These are phyloP conservation scores for Papilio helenus DNA, from an alignment of 1,140 invertebrate genomes.

Conservation along the genomic window DNA sequence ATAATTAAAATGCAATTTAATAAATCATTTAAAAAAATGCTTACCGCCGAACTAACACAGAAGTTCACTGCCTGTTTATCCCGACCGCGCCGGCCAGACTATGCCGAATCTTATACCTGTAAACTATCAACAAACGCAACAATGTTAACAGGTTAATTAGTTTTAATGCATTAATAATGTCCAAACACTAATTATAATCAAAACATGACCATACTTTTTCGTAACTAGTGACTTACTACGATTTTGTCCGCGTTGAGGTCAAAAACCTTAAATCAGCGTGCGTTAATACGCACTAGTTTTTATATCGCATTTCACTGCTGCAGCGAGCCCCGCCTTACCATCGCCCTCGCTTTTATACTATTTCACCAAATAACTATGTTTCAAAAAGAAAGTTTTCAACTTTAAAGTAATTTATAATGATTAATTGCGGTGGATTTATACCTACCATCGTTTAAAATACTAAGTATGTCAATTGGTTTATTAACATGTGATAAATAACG, in stretches of 20 bases:
- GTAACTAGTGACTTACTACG: not conserved
- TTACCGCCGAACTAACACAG: not conserved
- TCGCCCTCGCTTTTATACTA: not conserved
- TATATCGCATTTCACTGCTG: not conserved
- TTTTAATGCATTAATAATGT: constrained; percentile 6
- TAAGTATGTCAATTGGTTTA: not conserved
- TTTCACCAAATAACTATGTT: not conserved
- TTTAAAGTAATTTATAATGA: not conserved
- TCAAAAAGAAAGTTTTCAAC: not conserved
- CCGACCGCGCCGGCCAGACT: not conserved
- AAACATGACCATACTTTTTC: not conserved
- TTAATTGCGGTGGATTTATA: not conserved
- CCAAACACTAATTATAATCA: not conserved
- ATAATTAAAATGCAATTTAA: not conserved
- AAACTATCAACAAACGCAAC: not conserved
- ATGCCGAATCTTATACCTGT: not conserved
- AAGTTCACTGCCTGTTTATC: not conserved
- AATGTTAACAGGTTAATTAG: not conserved
- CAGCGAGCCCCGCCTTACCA: not conserved
- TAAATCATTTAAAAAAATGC: not conserved
- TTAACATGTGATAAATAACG: not conserved
- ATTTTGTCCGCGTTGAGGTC: not conserved
- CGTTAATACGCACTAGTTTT: not conserved
- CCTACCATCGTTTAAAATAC: not conserved
- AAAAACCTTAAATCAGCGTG: constrained; percentile 6